Evolutionary conservation across 2,797 vertebrate species (phyloP).

Genomic region (Holocentrus rufus): DNA sequence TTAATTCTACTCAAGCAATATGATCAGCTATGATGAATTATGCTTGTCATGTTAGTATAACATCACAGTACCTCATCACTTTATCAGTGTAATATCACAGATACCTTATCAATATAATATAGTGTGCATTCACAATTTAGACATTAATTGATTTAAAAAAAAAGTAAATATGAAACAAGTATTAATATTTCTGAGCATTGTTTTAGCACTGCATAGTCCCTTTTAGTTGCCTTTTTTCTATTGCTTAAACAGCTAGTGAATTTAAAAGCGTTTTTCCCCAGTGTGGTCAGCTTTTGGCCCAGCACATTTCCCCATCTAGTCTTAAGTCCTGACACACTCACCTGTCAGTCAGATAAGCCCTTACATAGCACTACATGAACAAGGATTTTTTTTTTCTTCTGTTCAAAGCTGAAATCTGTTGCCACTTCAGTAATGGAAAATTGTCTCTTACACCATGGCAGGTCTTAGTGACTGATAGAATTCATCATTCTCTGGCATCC

Average conservation of each 20-base stretch:
- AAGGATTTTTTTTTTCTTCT: conserved; percentile 44
- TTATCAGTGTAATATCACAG: background rate
- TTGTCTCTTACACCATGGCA: conserved; percentile 74
- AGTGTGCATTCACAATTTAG: background rate
- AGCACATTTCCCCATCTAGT: conserved; percentile 57
- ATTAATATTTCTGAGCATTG: background rate
- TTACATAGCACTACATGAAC: conserved; percentile 73
- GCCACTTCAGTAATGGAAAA: conserved; percentile 81
- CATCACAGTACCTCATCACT: background rate
- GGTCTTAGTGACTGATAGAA: conserved; percentile 81
- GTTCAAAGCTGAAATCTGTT: conserved; percentile 76
- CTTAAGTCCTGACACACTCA: conserved; percentile 70
- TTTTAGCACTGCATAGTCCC: conserved; percentile 8
- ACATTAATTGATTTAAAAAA: background rate
- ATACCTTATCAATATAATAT: background rate
- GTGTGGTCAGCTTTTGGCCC: conserved; percentile 45
- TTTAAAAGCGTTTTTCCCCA: conserved; percentile 16
- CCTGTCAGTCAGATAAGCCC: conserved; percentile 77
- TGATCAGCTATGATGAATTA: background rate
- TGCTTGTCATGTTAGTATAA: background rate
- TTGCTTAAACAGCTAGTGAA: conserved; percentile 49
- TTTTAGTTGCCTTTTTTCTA: conserved; percentile 11
- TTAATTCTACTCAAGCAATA: background rate
- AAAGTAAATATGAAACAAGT: background rate
- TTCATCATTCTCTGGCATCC: conserved; percentile 78